These are phyloP conservation scores for Phragmatobia fuliginosa DNA, from an alignment of 2,888 invertebrate species.

Conservation along the genomic window DNA sequence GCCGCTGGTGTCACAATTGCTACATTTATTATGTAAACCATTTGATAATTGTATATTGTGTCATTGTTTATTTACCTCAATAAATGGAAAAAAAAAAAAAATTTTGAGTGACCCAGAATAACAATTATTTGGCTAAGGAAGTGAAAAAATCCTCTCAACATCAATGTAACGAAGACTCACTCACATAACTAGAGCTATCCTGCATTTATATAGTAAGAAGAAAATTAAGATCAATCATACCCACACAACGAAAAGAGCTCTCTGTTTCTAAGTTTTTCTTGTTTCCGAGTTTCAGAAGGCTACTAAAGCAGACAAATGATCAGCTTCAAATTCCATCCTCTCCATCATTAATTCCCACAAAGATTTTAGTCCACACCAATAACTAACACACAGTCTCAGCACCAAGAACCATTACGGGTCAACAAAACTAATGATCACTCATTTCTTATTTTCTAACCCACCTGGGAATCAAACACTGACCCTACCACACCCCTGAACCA, in stretches of 20 bases:
- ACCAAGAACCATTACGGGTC: conserved; percentile 25
- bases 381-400: conserved; percentile 25
- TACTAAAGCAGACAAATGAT: neutral
- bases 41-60: too few relatives aligned
- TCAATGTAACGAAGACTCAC: too few relatives aligned
- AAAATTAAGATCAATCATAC: neutral
- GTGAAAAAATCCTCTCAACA: too few relatives aligned
- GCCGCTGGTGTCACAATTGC: too few relatives aligned
- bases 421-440: conserved; percentile 51
- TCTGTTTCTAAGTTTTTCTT: neutral
- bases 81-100: too few relatives aligned
- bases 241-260: neutral
- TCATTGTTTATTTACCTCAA: too few relatives aligned
- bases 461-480: conserved; percentile 66
- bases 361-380: conserved; percentile 19
- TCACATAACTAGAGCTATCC: too few relatives aligned
- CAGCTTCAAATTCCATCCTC: neutral
- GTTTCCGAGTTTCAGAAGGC: neutral
- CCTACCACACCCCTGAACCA: conserved; percentile 52
- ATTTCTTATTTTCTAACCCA: conserved; percentile 51
- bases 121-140: too few relatives aligned
- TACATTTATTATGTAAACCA: too few relatives aligned
- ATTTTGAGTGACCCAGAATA: too few relatives aligned
- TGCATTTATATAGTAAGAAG: neutral
- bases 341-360: conserved; percentile 15